Evolutionary conservation across 2,797 vertebrate species (phyloP).

Genomic region (Chaetodon trifasciatus): DNA sequence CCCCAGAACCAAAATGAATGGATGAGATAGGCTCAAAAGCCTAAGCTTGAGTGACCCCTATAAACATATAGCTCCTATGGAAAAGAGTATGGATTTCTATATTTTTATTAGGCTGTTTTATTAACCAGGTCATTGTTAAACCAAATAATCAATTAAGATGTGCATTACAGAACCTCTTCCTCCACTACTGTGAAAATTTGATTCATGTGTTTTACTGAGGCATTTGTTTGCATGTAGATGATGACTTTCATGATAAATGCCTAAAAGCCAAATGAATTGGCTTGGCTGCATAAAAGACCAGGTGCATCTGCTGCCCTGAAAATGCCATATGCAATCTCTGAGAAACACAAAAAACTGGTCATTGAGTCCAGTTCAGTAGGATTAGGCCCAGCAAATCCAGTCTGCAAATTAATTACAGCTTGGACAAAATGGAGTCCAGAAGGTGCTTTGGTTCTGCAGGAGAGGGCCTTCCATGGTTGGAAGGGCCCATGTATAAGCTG

Average conservation of each 20-base stretch:
- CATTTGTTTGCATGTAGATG: slow-evolving; percentile 46
- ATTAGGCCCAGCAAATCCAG: slow-evolving; percentile 70
- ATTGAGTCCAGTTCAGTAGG: slow-evolving; percentile 59
- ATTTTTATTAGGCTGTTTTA: too few species aligned
- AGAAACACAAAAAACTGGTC: slow-evolving; percentile 58
- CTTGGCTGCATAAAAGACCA: slow-evolving; percentile 51
- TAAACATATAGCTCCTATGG: too few species aligned
- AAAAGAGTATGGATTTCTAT: neutral
- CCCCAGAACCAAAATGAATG: too few species aligned
- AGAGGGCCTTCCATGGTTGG: slow-evolving; percentile 34
- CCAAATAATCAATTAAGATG: neutral
- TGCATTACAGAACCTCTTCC: neutral
- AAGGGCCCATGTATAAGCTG: neutral
- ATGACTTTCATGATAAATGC: slow-evolving; percentile 48
- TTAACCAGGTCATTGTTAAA: neutral
- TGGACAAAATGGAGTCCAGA: slow-evolving; percentile 64
- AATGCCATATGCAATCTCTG: slow-evolving; percentile 62
- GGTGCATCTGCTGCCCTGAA: slow-evolving; percentile 66
- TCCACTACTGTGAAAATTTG: neutral
- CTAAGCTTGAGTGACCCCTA: too few species aligned
- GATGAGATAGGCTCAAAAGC: too few species aligned
- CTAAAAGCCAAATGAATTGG: slow-evolving; percentile 50
- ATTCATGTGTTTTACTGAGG: slow-evolving; percentile 6
- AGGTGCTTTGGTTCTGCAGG: slow-evolving; percentile 58
- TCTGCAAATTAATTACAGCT: slow-evolving; percentile 76